Percentiles rank a stretch among this genome's conserved stretches.
phyloP scores from a whole-genome alignment of 2,888 invertebrate species.

The Salticus scenicus region DNA sequence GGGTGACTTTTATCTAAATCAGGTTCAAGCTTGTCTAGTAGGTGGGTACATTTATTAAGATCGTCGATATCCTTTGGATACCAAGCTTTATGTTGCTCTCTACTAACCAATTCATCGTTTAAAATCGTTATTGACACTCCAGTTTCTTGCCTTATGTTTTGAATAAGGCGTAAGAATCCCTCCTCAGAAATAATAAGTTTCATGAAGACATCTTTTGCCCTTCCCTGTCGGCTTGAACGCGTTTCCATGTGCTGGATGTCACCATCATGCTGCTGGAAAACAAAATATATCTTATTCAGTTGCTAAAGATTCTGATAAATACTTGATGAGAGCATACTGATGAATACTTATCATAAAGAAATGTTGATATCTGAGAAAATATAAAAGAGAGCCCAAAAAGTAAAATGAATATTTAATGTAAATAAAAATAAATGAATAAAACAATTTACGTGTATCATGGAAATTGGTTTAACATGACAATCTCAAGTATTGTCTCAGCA shows the following conservation, averaged over 20 bases:
- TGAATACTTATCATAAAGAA: too few species aligned
- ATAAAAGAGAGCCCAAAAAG: too few species aligned
- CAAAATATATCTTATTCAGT: too few species aligned
- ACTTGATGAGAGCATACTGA: too few species aligned
- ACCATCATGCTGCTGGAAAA: neutral
- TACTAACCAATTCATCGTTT: neutral
- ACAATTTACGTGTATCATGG: too few species aligned
- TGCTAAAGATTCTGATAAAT: too few species aligned
- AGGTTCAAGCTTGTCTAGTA: conserved; percentile 95
- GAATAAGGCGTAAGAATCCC: neutral
- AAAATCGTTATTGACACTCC: neutral
- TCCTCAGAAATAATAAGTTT: neutral
- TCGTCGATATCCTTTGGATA: conserved; percentile 97
- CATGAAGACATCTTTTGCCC: conserved; percentile 77
- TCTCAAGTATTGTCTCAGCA: too few species aligned
- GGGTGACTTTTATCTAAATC: conserved; percentile 99
- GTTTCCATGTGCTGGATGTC: neutral
- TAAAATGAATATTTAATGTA: too few species aligned
- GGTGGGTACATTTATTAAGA: conserved; percentile 96
- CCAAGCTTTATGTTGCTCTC: conserved; percentile 80
- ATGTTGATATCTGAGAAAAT: too few species aligned
- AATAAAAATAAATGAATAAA: too few species aligned
- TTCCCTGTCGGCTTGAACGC: conserved; percentile 72
- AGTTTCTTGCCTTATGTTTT: neutral
- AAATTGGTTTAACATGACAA: too few species aligned